A percentile compares a stretch with the other conserved stretches of the same genome.
Conservation (phyloP, 2,113 vertebrate genomes). For the Potamarius usumacintae region DNA sequence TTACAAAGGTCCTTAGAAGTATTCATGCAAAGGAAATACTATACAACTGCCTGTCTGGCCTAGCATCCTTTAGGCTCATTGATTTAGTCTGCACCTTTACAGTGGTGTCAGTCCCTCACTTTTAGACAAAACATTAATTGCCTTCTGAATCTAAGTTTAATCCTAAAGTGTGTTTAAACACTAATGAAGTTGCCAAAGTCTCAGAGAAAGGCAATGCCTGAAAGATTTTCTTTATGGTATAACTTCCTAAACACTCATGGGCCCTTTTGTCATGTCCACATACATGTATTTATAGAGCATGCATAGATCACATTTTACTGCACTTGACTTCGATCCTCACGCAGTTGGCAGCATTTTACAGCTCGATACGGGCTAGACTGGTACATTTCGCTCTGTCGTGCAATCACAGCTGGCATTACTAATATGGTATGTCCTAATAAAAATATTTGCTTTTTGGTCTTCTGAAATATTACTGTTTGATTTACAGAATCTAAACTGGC, state of each 20-base stretch:
- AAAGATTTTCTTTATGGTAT: not conserved
- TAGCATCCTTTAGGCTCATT: not conserved
- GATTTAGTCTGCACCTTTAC: not conserved
- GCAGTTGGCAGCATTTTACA: not conserved
- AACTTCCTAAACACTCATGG: not conserved
- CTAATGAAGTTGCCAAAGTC: not conserved
- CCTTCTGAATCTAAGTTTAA: not conserved
- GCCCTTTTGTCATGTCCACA: not conserved
- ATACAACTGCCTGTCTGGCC: not conserved
- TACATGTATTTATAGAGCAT: not conserved
- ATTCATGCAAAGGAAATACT: not conserved
- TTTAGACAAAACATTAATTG: not conserved
- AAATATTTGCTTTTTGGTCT: conserved; percentile 14
- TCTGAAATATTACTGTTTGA: conserved; percentile 26
- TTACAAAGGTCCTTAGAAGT: not conserved
- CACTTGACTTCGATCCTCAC: too few species aligned
- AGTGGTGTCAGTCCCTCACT: not conserved
- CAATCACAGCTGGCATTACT: not conserved
- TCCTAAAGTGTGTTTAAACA: not conserved
- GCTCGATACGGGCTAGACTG: not conserved
- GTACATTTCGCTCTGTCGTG: not conserved
- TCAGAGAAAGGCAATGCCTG: not conserved
- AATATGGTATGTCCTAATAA: not conserved
- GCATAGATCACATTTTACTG: not conserved
- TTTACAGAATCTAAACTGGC: conserved; percentile 17